Conservation (phyloP, 2,797 vertebrate genomes). For the Morus bassanus region DNA sequence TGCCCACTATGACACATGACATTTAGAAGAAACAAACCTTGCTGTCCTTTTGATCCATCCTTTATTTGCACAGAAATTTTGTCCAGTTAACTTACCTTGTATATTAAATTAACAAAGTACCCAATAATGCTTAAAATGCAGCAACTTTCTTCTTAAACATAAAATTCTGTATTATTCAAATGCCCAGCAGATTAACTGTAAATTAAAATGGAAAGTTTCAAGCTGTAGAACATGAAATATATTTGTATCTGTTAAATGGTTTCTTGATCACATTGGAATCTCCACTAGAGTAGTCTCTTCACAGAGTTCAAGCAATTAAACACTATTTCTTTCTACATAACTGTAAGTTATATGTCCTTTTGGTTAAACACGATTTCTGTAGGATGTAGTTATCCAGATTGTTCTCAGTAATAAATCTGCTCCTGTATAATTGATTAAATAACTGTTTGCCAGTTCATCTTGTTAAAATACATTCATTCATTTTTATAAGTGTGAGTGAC, state of each 20-base stretch:
- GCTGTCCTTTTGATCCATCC: background rate
- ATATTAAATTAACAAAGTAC: background rate
- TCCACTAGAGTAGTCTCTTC: background rate
- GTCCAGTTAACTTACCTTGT: background rate
- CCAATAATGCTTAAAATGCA: background rate
- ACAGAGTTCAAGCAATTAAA: conserved; percentile 17
- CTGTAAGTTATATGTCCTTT: background rate
- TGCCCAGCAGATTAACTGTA: background rate
- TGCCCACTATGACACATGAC: fast-evolving
- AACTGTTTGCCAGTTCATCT: conserved; percentile 25
- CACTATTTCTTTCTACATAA: background rate
- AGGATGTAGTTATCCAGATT: background rate
- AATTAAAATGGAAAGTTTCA: background rate
- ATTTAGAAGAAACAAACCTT: background rate
- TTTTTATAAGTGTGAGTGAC: background rate
- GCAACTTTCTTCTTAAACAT: background rate
- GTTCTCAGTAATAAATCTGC: conserved; percentile 30
- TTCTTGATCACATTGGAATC: background rate
- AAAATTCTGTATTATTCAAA: background rate
- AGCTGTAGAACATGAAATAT: background rate
- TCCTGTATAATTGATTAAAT: conserved; percentile 56
- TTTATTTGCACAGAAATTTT: background rate
- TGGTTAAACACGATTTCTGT: background rate
- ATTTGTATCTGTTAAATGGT: background rate
- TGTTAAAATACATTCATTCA: background rate